Conservation (phyloP, 2,113 vertebrate species). For the Panurus biarmicus region DNA sequence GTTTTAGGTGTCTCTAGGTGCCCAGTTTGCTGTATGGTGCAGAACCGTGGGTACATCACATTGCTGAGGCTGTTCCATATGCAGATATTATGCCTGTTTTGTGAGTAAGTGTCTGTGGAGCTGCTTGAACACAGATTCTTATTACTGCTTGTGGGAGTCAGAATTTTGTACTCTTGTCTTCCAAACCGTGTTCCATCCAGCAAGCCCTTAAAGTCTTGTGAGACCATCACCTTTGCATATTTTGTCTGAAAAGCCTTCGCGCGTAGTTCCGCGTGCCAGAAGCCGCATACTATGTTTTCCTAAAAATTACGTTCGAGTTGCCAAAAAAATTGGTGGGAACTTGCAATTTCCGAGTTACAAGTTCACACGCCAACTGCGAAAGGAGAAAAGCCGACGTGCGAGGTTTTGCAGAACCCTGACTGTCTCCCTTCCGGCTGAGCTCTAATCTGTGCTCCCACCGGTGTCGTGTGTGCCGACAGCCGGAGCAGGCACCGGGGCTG, state of each 20-base stretch:
- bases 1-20: neutral
- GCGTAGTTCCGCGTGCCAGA: neutral
- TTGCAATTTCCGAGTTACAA: slow-evolving; percentile 49
- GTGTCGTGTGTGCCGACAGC: slow-evolving; percentile 20
- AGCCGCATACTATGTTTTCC: slow-evolving; percentile 52
- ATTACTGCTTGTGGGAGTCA: slow-evolving; percentile 17
- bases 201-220: slow-evolving; percentile 21
- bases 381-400: slow-evolving; percentile 11
- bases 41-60: neutral
- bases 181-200: slow-evolving; percentile 3
- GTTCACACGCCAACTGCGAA: slow-evolving; percentile 53
- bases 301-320: slow-evolving; percentile 26
- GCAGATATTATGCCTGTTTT: neutral
- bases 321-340: slow-evolving; percentile 46
- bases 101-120: slow-evolving; percentile 1
- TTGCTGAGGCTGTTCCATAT: neutral
- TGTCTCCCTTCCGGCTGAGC: slow-evolving; percentile 42
- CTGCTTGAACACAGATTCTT: neutral
- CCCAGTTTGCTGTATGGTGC: neutral
- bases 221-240: slow-evolving; percentile 55
- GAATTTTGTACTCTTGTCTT: slow-evolving; percentile 5
- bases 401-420: slow-evolving; percentile 44
- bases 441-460: slow-evolving; percentile 25
- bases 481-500: neutral
- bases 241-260: slow-evolving; percentile 45